phyloP scores from a whole-genome alignment of 1,140 invertebrate species.

The Drosophila busckii region DNA sequence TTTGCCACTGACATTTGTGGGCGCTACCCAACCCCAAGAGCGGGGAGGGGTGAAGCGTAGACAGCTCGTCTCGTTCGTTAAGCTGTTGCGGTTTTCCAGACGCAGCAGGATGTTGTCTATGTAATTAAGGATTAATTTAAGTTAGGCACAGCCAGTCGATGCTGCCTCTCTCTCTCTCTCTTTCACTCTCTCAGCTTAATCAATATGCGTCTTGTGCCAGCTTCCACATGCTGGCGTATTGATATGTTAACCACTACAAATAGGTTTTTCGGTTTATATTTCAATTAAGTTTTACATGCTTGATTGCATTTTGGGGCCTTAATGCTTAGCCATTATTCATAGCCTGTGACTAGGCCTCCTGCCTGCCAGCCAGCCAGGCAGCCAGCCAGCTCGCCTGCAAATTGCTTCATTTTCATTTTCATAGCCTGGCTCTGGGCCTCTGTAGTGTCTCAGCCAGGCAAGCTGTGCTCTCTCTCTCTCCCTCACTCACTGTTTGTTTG shows the following conservation, averaged over 20 bases:
- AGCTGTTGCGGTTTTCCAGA: conserved; percentile 63
- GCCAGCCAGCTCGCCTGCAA: conserved; percentile 24
- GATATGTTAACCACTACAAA: conserved; percentile 67
- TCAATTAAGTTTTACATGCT: conserved; percentile 76
- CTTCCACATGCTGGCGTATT: conserved; percentile 19
- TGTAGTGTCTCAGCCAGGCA: too few relatives aligned
- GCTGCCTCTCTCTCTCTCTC: not conserved
- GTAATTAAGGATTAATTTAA: conserved; percentile 79
- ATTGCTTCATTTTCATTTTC: conserved; percentile 60
- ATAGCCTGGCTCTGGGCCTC: conserved; percentile 12
- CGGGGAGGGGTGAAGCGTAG: not conserved
- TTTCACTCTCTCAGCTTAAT: conserved; percentile 36
- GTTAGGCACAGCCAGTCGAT: conserved; percentile 50
- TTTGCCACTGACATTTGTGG: conserved; percentile 31
- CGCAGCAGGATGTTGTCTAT: conserved; percentile 77
- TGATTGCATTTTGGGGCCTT: conserved; percentile 70
- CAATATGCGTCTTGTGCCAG: conserved; percentile 31
- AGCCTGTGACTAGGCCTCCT: conserved; percentile 40
- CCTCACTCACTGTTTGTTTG: not conserved
- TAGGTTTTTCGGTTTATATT: conserved; percentile 68
- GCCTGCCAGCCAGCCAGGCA: conserved; percentile 11
- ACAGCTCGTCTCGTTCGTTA: conserved; percentile 76
- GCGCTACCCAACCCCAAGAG: not conserved
- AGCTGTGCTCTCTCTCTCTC: not conserved
- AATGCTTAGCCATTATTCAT: conserved; percentile 69